These are phyloP conservation scores for Nyctalus aviator DNA, from an alignment of 2,797 vertebrate genomes.

Conservation along the genomic window DNA sequence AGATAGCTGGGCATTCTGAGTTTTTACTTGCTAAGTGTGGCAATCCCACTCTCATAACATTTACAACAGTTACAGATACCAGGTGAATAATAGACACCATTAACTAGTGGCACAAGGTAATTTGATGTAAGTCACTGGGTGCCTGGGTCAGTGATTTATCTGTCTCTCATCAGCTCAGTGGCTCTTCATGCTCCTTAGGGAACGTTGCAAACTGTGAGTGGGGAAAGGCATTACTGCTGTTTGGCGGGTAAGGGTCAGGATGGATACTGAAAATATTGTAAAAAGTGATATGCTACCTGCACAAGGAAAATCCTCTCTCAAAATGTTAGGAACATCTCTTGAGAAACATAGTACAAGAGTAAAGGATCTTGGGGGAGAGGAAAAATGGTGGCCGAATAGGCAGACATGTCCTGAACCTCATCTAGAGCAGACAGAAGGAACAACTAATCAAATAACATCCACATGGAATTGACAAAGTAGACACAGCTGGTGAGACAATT, in stretches of 20 bases:
- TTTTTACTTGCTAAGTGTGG: conserved; percentile 22
- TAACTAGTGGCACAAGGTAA: not conserved
- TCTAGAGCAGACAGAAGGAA: too few species aligned
- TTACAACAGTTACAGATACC: not conserved
- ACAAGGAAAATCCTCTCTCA: not conserved
- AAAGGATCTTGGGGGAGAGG: not conserved
- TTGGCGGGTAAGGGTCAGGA: not conserved
- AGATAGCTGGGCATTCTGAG: not conserved
- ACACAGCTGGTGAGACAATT: too few species aligned
- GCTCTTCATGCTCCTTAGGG: not conserved
- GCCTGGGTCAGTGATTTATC: not conserved
- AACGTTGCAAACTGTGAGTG: not conserved
- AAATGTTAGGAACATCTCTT: not conserved
- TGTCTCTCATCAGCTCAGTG: conserved; percentile 9
- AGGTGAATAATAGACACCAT: not conserved
- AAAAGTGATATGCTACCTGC: not conserved
- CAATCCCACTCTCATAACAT: not conserved
- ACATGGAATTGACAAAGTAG: too few species aligned
- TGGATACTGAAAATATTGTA: not conserved
- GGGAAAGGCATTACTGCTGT: not conserved
- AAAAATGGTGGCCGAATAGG: too few species aligned
- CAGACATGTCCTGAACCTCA: too few species aligned
- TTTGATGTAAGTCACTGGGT: not conserved
- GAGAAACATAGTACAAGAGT: not conserved
- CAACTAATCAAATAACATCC: too few species aligned